These are phyloP conservation scores for Orgyia antiqua DNA, from an alignment of 2,888 invertebrate genomes.

Conservation along the genomic window DNA sequence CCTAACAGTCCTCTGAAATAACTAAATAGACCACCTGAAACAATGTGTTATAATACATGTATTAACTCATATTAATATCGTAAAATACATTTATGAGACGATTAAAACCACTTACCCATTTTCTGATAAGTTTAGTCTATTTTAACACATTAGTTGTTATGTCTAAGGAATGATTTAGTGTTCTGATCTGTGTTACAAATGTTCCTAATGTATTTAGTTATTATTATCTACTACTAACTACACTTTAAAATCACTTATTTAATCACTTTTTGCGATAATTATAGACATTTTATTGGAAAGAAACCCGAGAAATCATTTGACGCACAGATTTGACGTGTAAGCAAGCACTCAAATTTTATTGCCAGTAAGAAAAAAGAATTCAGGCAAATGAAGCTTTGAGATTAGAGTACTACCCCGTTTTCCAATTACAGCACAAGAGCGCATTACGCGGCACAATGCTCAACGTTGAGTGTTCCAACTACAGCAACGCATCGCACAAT, in stretches of 20 bases:
- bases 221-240: constrained; percentile 32
- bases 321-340: no score
- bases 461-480: no score
- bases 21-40: constrained; percentile 95
- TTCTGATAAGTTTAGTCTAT: constrained; percentile 56
- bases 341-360: constrained; percentile 37
- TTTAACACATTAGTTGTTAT: constrained; percentile 57
- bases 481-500: no score
- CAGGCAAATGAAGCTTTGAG: no score
- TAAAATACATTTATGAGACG: constrained; percentile 25
- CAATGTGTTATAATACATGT: constrained; percentile 11
- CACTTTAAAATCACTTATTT: constrained; percentile 24
- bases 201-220: constrained; percentile 21
- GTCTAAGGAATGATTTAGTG: constrained; percentile 45
- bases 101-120: constrained; percentile 61
- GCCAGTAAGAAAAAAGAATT: constrained; percentile 30
- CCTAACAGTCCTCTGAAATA: constrained; percentile 97
- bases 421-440: no score
- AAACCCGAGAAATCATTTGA: constrained; percentile 36
- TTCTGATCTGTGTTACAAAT: constrained; percentile 32
- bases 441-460: no score
- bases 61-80: constrained; percentile 11
- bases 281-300: constrained; percentile 47
- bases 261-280: constrained; percentile 36
- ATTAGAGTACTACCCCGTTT: no score